Evolutionary conservation across 2,797 vertebrate genomes (phyloP), one percentile per base, ranked within the genome.

Genomic region (Yasuhikotakia modesta): DNA sequence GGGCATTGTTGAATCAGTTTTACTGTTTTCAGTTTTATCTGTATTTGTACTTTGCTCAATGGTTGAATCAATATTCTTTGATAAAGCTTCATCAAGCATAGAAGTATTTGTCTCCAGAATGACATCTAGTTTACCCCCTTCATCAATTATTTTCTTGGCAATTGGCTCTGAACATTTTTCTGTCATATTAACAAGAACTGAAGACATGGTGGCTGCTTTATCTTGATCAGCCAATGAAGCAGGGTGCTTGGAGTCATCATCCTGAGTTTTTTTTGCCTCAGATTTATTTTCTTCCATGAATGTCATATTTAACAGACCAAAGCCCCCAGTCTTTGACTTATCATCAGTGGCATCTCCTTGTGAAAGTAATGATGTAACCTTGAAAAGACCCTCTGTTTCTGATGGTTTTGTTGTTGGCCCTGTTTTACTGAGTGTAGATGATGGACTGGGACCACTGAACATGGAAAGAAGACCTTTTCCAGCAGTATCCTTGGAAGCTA

Each of bases 381-480:
- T 91, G 52, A 90, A 92, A 74, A 73, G 32, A 32, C 83, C 66
- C 1, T 91, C 90, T 53, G 86, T 80, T 75, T 93, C 89, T 32
- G 78, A 24, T 79, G 81, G 52, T 82, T 90, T 91, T 43, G 84
- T 71, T 79, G 69, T 46, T 66, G 55, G 13, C 35, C 43, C 73
- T 45, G 72, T 65, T 58, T 82, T 68, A 70, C 35, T 70, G 50
- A 84, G 48, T 43, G 83, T 61, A 85, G 75, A 5, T 24, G 86
- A 21, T 70, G 76, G 32, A 84, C 19, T 83, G 50, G 92, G 86
- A 81, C 78, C 89, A 83, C 82, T 90, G 80, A 94, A 90, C 75
- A 93, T 90, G 76, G 94, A 95, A 86, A 94, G 89, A 79, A 96
- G 80, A 87, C 84, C 87, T 88, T 87, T 94, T 83, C 88, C 88